Percentiles rank a stretch among this genome's conserved stretches.
Conservation (phyloP, 2,113 vertebrate genomes). For the Porphyrio hochstetteri region DNA sequence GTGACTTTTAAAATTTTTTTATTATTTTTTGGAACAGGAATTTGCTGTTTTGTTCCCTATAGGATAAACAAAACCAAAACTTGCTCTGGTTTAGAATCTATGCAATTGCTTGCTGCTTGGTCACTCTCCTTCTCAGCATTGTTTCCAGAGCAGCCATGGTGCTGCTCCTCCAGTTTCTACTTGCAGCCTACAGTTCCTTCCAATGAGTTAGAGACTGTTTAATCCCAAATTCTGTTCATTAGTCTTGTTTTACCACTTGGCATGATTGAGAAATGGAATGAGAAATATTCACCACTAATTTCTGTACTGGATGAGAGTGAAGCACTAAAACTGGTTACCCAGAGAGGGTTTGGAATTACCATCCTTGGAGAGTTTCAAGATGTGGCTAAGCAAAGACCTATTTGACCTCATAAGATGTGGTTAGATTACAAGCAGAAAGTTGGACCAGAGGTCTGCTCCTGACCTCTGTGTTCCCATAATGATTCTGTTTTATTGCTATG, state of each 20-base stretch:
- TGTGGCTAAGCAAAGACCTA: not conserved
- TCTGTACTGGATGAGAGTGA: not conserved
- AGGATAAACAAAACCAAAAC: not conserved
- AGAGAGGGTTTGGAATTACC: not conserved
- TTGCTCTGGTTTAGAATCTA: not conserved
- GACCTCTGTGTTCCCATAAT: not conserved
- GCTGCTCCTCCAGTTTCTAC: not conserved
- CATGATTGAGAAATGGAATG: not conserved
- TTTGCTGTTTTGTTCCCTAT: not conserved
- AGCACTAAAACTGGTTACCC: not conserved
- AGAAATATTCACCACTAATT: not conserved
- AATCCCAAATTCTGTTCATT: not conserved
- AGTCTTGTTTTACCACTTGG: not conserved
- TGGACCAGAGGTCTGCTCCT: not conserved
- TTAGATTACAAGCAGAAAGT: not conserved
- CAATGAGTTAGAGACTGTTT: not conserved
- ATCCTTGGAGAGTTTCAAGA: not conserved
- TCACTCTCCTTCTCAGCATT: not conserved
- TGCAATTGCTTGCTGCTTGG: not conserved
- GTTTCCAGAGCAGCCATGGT: not conserved
- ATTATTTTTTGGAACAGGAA: not conserved
- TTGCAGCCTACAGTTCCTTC: not conserved
- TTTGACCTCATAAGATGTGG: not conserved
- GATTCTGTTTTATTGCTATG: constrained; percentile 17
- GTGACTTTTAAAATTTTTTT: not conserved